Conservation (phyloP, 2,113 vertebrate genomes). For the Hyperoodon ampullatus region DNA sequence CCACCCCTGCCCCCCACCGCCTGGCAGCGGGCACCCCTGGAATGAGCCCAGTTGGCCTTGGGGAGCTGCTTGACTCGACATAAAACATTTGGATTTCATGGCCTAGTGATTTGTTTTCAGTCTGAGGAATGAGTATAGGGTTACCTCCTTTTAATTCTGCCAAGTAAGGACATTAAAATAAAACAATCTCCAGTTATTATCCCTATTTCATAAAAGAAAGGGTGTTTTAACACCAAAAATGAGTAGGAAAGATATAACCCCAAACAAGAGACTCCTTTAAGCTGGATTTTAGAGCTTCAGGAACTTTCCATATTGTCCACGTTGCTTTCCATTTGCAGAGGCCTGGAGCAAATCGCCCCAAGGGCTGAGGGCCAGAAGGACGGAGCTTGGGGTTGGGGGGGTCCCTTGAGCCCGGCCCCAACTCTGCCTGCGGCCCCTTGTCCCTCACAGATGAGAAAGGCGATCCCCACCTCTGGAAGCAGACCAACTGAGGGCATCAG, state of each 20-base stretch:
- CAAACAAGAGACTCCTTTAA: neutral
- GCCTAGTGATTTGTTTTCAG: slow-evolving; percentile 37
- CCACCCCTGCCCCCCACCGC: neutral
- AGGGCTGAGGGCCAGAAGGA: neutral
- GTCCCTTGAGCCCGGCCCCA: neutral
- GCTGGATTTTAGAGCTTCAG: neutral
- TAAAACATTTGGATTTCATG: slow-evolving; percentile 22
- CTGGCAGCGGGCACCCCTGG: neutral
- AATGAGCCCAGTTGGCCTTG: neutral
- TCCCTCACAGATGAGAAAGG: neutral
- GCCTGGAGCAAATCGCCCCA: neutral
- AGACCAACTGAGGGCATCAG: neutral
- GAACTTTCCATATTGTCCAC: neutral
- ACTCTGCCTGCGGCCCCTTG: neutral
- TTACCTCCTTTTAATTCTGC: slow-evolving; percentile 1
- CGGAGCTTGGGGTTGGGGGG: neutral
- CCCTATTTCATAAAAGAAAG: neutral
- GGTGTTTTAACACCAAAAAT: neutral
- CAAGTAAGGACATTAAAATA: slow-evolving; percentile 12
- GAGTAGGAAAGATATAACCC: neutral
- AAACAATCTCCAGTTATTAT: neutral
- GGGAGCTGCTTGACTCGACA: neutral
- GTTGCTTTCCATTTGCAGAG: neutral
- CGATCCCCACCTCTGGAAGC: neutral
- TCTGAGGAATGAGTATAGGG: neutral